phyloP scores from a whole-genome alignment of 2,797 vertebrate species.

The Macrochelys suwanniensis region DNA sequence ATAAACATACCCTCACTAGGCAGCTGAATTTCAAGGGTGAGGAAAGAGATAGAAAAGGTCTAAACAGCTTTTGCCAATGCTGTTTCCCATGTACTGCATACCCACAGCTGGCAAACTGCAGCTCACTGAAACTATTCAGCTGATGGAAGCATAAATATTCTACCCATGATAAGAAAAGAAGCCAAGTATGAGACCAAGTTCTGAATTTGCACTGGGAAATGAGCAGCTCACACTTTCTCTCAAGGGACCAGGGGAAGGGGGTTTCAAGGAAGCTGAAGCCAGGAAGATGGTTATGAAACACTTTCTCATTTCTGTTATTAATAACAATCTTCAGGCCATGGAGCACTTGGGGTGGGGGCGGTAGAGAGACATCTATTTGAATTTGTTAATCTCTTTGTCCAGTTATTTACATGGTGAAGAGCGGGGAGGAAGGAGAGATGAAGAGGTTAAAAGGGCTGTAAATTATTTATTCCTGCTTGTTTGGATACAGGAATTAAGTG shows the following conservation, averaged over 20 bases:
- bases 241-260: constrained; percentile 63
- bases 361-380: constrained; percentile 67
- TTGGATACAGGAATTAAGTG: constrained; percentile 73
- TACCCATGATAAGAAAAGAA: constrained; percentile 69
- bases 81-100: neutral
- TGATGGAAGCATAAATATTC: constrained; percentile 74
- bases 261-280: constrained; percentile 50
- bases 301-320: constrained; percentile 71
- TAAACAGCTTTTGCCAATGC: constrained; percentile 18
- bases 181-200: constrained; percentile 69
- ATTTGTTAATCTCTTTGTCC: constrained; percentile 73
- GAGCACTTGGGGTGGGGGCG: constrained; percentile 48
- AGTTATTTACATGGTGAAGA: constrained; percentile 65
- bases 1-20: neutral
- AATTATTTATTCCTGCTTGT: constrained; percentile 73
- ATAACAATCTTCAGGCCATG: constrained; percentile 71
- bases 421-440: constrained; percentile 34
- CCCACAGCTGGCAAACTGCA: neutral
- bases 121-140: constrained; percentile 54
- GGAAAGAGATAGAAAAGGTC: neutral
- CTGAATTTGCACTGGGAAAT: constrained; percentile 75
- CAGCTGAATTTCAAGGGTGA: neutral
- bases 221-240: constrained; percentile 79
- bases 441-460: constrained; percentile 71
- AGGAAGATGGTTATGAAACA: constrained; percentile 60